Conservation (phyloP, 1,140 invertebrate species). For the Theocolax elegans region DNA sequence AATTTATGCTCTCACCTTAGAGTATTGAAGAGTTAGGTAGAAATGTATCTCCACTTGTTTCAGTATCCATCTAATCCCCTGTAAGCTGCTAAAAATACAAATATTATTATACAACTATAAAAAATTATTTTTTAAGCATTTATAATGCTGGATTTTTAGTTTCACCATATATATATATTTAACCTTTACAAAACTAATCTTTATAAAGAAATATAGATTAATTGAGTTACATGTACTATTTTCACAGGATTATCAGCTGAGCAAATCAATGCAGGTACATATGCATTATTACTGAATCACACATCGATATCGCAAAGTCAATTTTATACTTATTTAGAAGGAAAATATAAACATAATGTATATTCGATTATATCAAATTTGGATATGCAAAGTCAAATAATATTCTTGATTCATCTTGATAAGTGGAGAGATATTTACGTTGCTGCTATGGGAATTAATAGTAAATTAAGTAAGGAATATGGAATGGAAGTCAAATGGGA, state of each 20-base stretch:
- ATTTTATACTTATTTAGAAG: slow-evolving; percentile 72
- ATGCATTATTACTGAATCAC: slow-evolving; percentile 73
- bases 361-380: slow-evolving; percentile 72
- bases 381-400: slow-evolving; percentile 64
- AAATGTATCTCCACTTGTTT: too few species aligned
- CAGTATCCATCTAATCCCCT: too few species aligned
- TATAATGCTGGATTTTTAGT: too few species aligned
- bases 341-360: slow-evolving; percentile 73
- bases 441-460: slow-evolving; percentile 70
- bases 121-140: too few species aligned
- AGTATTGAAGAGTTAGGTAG: too few species aligned
- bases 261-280: slow-evolving; percentile 72
- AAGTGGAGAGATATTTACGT: slow-evolving; percentile 81
- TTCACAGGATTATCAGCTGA: slow-evolving; percentile 62
- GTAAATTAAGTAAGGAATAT: slow-evolving; percentile 71
- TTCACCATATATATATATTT: too few species aligned
- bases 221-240: too few species aligned
- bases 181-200: too few species aligned
- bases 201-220: too few species aligned
- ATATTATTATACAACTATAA: too few species aligned
- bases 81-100: too few species aligned
- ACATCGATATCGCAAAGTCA: slow-evolving; percentile 68
- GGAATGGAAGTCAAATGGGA: slow-evolving; percentile 83
- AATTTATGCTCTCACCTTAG: too few species aligned
- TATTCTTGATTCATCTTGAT: slow-evolving; percentile 78